Evolutionary conservation across 1,140 invertebrate species (phyloP).

Genomic region (Rhopalosiphum maidis): DNA sequence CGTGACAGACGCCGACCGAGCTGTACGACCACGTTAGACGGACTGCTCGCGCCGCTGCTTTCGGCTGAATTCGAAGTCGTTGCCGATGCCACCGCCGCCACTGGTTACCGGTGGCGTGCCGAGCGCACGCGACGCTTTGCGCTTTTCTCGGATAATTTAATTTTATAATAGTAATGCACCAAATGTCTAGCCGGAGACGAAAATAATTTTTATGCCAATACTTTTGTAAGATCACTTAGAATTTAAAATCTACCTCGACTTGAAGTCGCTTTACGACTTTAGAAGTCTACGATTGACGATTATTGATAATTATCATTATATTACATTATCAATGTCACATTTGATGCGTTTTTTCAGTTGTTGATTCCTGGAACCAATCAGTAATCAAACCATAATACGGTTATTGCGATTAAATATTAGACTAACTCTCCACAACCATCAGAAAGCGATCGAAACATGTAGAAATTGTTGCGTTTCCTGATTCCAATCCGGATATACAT

Average conservation of each 20-base stretch:
- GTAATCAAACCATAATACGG: too few species aligned
- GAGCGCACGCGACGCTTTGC: neutral
- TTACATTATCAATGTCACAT: too few species aligned
- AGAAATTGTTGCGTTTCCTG: neutral
- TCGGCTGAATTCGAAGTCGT: neutral
- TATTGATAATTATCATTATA: too few species aligned
- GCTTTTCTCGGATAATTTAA: neutral
- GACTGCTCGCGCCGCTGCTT: neutral
- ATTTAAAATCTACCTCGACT: neutral
- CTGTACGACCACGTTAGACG: slow-evolving; percentile 8
- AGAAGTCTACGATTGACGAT: neutral
- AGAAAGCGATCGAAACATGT: neutral
- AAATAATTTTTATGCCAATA: neutral
- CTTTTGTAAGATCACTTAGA: neutral
- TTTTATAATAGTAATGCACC: neutral
- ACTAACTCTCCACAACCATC: neutral
- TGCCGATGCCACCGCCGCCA: neutral
- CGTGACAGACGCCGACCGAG: neutral
- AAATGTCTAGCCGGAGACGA: neutral
- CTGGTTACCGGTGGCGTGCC: neutral
- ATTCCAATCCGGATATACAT: neutral
- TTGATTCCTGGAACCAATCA: too few species aligned
- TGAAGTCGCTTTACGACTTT: too few species aligned
- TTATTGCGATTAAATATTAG: neutral
- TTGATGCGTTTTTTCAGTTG: neutral